Conservation (phyloP, 2,113 vertebrate genomes). For the Verasper variegatus region DNA sequence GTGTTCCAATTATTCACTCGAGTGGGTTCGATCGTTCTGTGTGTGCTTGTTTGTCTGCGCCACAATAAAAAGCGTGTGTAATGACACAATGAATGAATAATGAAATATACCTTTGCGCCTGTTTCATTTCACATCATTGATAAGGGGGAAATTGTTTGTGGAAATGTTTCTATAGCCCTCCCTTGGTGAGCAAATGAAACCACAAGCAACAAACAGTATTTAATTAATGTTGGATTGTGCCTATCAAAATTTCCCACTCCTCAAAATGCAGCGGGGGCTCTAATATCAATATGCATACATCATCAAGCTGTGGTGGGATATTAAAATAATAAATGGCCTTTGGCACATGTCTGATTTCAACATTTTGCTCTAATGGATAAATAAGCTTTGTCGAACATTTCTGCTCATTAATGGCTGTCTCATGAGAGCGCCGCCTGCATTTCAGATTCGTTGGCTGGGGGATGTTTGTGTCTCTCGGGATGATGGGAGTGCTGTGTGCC, state of each 20-base stretch:
- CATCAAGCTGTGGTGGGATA: conserved; percentile 52
- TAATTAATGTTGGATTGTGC: conserved; percentile 53
- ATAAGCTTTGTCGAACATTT: conserved; percentile 79
- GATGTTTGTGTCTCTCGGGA: conserved; percentile 72
- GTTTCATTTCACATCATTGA: conserved; percentile 15
- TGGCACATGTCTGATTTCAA: conserved; percentile 76
- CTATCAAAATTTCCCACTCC: conserved; percentile 40
- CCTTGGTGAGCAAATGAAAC: conserved; percentile 28
- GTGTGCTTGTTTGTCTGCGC: background rate
- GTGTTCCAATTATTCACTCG: conserved; percentile 16
- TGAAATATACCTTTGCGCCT: background rate
- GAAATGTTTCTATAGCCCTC: conserved; percentile 21
- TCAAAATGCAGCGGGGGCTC: conserved; percentile 39
- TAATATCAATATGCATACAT: conserved; percentile 59
- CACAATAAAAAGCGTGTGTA: conserved; percentile 1
- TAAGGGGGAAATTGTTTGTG: conserved; percentile 13
- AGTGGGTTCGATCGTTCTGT: background rate
- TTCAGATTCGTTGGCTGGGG: conserved; percentile 64
- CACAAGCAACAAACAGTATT: conserved; percentile 46
- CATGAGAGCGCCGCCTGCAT: conserved; percentile 59
- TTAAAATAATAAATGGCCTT: conserved; percentile 72
- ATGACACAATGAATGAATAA: conserved; percentile 1
- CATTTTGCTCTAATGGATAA: conserved; percentile 86
- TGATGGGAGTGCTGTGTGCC: conserved; percentile 48
- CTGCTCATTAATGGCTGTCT: conserved; percentile 74